These are phyloP conservation scores for Sclerodermus sp. DNA, from an alignment of 2,888 invertebrate species.

Conservation along the genomic window DNA sequence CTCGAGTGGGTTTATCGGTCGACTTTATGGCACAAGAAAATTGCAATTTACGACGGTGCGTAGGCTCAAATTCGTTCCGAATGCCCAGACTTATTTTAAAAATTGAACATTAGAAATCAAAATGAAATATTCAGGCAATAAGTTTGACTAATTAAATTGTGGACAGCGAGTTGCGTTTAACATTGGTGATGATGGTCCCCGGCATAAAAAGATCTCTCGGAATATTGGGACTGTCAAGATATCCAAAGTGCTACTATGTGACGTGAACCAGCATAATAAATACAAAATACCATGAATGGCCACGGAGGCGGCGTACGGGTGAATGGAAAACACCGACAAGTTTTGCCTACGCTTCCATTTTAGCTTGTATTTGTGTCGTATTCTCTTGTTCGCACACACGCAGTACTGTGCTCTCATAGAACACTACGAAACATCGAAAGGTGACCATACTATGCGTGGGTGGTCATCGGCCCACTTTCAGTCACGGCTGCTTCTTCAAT, in stretches of 20 bases:
- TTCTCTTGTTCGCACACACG: no score
- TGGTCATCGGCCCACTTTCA: not conserved
- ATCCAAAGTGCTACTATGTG: no score
- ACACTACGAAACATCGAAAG: conserved; percentile 10
- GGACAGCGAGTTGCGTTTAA: no score
- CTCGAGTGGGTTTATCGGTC: conserved; percentile 6
- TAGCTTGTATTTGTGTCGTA: conserved; percentile 12
- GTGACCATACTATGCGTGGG: conserved; percentile 3
- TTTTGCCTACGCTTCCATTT: conserved; percentile 30
- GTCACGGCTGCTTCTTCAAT: no score
- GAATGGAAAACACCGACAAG: conserved; percentile 37
- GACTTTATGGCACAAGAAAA: conserved; percentile 9
- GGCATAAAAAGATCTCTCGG: no score
- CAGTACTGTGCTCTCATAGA: conserved; percentile 19
- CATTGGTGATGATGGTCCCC: no score
- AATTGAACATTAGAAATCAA: no score
- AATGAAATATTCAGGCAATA: no score
- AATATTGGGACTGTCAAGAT: no score
- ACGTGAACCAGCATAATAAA: conserved; percentile 30
- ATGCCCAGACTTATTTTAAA: no score
- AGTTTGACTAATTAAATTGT: no score
- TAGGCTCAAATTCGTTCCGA: not conserved
- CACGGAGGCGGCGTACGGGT: conserved; percentile 41
- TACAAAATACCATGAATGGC: conserved; percentile 48
- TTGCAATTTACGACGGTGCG: conserved; percentile 25